These are phyloP conservation scores for Peromyscus californicus DNA, from an alignment of 2,113 vertebrate genomes.

Conservation along the genomic window DNA sequence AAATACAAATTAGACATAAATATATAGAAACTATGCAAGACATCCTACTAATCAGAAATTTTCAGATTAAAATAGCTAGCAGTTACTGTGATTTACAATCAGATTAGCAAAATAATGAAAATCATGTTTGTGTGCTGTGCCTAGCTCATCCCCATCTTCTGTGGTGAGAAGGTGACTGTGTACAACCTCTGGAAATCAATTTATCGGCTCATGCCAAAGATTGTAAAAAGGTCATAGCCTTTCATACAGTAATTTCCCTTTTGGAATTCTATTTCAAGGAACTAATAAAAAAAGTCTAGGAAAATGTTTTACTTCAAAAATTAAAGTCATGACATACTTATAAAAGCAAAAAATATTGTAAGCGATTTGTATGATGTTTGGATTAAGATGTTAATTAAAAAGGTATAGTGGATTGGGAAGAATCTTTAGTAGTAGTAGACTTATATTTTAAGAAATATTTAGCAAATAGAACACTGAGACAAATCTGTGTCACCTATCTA, in stretches of 20 bases:
- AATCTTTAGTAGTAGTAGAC: not conserved
- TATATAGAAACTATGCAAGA: not conserved
- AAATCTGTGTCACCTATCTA: not conserved
- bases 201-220: constrained; percentile 36
- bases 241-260: constrained; percentile 68
- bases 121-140: not conserved
- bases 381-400: not conserved
- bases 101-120: not conserved
- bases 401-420: not conserved
- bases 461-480: not conserved
- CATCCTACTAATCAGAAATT: not conserved
- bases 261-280: not conserved
- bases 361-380: constrained; percentile 15
- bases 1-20: not conserved
- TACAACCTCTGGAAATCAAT: constrained; percentile 62
- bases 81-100: not conserved
- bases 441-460: not conserved
- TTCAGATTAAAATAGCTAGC: not conserved
- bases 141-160: not conserved
- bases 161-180: not conserved
- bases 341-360: constrained; percentile 21
- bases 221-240: constrained; percentile 58
- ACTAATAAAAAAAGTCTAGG: constrained; percentile 50
- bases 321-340: constrained; percentile 41
- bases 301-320: constrained; percentile 46